Conservation (phyloP, 2,888 invertebrate species). For the Eupeodes luniger region DNA sequence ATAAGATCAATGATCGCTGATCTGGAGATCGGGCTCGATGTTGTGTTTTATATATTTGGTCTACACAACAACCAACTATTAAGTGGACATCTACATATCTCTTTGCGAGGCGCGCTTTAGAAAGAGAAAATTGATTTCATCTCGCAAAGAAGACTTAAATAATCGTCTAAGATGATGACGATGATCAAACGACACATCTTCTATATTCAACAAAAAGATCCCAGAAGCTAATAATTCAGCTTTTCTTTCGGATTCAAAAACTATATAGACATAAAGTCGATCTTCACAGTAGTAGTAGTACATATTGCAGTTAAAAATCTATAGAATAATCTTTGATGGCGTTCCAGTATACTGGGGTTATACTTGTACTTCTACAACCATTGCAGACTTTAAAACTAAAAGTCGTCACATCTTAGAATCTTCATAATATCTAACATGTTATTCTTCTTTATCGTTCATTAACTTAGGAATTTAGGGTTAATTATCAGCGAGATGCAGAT, state of each 20-base stretch:
- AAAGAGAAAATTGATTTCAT: slow-evolving; percentile 69
- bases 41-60: slow-evolving; percentile 17
- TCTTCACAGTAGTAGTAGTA: neutral
- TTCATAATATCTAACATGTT: slow-evolving; percentile 35
- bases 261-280: slow-evolving; percentile 6
- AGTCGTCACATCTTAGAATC: slow-evolving; percentile 18
- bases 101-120: slow-evolving; percentile 33
- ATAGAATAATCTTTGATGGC: slow-evolving; percentile 32
- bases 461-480: slow-evolving; percentile 73
- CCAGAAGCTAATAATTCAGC: slow-evolving; percentile 4
- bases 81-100: slow-evolving; percentile 62
- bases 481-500: slow-evolving; percentile 66
- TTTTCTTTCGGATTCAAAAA: neutral
- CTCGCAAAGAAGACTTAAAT: slow-evolving; percentile 17
- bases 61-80: neutral
- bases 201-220: slow-evolving; percentile 18
- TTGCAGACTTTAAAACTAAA: neutral
- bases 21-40: slow-evolving; percentile 49
- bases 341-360: slow-evolving; percentile 13
- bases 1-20: slow-evolving; percentile 74
- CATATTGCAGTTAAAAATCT: slow-evolving; percentile 30
- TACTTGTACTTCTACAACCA: slow-evolving; percentile 46
- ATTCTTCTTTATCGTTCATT: slow-evolving; percentile 63
- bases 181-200: slow-evolving; percentile 44
- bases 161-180: neutral